Evolutionary conservation across 2,888 invertebrate genomes (phyloP).

Genomic region (Leptinotarsa juncta): DNA sequence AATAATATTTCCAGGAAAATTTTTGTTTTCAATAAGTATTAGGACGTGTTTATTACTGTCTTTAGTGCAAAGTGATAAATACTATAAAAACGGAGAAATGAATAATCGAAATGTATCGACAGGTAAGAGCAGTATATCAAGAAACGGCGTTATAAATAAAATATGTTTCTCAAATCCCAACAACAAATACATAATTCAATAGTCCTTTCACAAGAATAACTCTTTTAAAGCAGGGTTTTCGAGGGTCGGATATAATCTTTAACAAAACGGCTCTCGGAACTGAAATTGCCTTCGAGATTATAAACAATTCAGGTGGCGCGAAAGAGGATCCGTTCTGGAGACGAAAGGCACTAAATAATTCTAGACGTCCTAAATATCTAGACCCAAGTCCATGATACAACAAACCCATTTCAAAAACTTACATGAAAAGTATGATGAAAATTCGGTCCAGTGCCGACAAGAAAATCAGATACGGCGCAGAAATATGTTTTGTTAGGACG

Average conservation of each 20-base stretch:
- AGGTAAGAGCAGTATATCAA: neutral
- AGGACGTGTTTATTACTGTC: neutral
- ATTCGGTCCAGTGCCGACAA: neutral
- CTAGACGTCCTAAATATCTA: neutral
- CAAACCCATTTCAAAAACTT: neutral
- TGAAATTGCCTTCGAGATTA: conserved; percentile 16
- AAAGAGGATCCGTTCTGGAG: conserved; percentile 8
- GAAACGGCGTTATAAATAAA: conserved; percentile 16
- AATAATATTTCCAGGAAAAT: no score
- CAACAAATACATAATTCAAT: conserved; percentile 18
- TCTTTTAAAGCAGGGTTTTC: conserved; percentile 3
- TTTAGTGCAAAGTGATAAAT: neutral
- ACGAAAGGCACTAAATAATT: conserved; percentile 3
- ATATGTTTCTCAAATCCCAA: conserved; percentile 5
- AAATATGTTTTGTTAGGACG: no score
- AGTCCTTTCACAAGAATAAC: conserved; percentile 13
- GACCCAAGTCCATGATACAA: neutral
- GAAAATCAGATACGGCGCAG: no score
- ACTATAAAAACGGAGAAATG: neutral
- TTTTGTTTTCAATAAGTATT: no score
- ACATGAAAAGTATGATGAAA: neutral
- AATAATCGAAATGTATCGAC: neutral
- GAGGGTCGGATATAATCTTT: conserved; percentile 13
- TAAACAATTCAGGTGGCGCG: conserved; percentile 6
- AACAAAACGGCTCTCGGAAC: conserved; percentile 5